These are phyloP conservation scores for Onychostruthus taczanowskii DNA, from an alignment of 2,113 vertebrate genomes.

Conservation along the genomic window DNA sequence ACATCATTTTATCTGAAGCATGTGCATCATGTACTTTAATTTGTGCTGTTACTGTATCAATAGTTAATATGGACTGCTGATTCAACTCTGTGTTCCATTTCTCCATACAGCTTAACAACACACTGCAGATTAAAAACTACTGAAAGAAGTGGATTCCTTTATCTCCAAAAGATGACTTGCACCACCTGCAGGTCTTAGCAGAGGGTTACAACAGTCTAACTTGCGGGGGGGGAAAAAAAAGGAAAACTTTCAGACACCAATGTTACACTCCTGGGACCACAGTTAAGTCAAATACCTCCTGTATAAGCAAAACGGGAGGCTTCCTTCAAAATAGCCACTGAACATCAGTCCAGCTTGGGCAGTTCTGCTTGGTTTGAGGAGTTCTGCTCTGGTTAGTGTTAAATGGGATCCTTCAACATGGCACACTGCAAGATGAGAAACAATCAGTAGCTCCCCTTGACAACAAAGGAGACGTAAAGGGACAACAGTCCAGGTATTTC, in stretches of 20 bases:
- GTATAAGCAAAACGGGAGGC: neutral
- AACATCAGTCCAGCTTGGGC: neutral
- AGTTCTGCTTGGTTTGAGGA: neutral
- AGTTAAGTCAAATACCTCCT: neutral
- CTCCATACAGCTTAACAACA: neutral
- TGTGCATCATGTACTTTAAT: neutral
- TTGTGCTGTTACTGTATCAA: neutral
- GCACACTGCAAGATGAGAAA: neutral
- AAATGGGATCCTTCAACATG: neutral
- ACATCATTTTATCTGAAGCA: neutral
- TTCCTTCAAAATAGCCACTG: neutral
- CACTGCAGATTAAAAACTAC: neutral
- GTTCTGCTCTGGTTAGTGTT: neutral
- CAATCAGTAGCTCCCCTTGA: neutral
- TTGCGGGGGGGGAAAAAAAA: neutral
- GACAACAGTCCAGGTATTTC: neutral
- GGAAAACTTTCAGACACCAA: neutral
- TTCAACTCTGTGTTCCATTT: neutral
- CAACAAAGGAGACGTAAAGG: fast-evolving
- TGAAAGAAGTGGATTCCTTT: neutral
- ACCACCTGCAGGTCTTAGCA: constrained; percentile 39
- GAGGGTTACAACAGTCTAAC: neutral
- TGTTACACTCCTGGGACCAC: neutral
- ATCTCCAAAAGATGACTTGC: constrained; percentile 21
- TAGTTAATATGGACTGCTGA: neutral